These are phyloP conservation scores for Synanthedon myopaeformis DNA, from an alignment of 2,888 invertebrate species.

Conservation along the genomic window DNA sequence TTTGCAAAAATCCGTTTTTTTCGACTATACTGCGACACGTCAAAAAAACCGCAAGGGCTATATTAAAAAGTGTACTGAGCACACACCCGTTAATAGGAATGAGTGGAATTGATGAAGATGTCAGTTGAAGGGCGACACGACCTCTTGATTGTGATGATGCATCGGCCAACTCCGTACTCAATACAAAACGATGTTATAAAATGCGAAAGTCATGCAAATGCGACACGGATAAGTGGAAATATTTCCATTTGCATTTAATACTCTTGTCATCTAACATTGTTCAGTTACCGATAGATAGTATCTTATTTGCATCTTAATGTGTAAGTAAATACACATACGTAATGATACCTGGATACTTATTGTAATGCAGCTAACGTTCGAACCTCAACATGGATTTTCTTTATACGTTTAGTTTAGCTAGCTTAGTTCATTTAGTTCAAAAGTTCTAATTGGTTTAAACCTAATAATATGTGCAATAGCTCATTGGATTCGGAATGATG, in stretches of 20 bases:
- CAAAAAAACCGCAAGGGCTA: no score
- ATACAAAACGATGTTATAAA: slow-evolving; percentile 2
- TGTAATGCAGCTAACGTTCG: no score
- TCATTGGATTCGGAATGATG: no score
- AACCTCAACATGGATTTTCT: no score
- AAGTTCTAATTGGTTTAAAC: no score
- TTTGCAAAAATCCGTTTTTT: no score
- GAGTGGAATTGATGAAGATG: slow-evolving; percentile 42
- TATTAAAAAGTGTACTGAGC: no score
- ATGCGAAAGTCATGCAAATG: not conserved
- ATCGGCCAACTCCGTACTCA: slow-evolving; percentile 23
- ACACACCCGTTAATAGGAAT: slow-evolving; percentile 2
- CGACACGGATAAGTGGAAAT: not conserved
- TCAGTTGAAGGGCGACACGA: slow-evolving; percentile 34
- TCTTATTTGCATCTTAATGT: not conserved
- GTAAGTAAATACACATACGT: not conserved
- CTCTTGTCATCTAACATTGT: not conserved
- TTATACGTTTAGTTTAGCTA: no score
- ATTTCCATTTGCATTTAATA: not conserved
- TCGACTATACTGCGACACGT: no score
- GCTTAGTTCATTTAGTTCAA: no score
- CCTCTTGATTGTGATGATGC: slow-evolving; percentile 43
- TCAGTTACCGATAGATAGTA: not conserved
- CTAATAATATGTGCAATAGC: no score
- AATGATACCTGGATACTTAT: no score